Percentiles rank a stretch among this genome's conserved stretches.
These are phyloP conservation scores for Adrianichthys oophorus DNA, from an alignment of 2,797 vertebrate species.

Conservation along the genomic window DNA sequence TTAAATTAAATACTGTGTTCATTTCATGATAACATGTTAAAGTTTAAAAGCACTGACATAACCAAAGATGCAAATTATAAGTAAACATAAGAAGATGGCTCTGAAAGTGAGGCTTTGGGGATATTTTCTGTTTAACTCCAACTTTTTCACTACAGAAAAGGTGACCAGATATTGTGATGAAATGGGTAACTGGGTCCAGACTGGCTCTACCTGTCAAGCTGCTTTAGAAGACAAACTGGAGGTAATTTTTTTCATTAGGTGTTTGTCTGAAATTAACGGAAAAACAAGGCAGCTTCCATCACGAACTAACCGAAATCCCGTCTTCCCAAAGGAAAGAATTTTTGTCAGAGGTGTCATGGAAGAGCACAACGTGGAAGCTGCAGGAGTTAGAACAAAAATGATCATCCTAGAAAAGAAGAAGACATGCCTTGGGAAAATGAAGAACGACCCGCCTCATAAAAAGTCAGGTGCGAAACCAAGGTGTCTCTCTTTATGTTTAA, in stretches of 20 bases:
- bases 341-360: constrained; percentile 68
- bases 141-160: constrained; percentile 76
- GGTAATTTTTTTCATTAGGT: constrained; percentile 68
- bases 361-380: constrained; percentile 70
- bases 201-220: constrained; percentile 85
- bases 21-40: constrained; percentile 26
- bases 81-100: constrained; percentile 18
- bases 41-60: constrained; percentile 22
- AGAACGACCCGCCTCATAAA: constrained; percentile 78
- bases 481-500: too few species aligned
- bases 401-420: constrained; percentile 85
- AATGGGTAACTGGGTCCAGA: constrained; percentile 87
- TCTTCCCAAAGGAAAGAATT: constrained; percentile 62
- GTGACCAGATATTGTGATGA: constrained; percentile 90
- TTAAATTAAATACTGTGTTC: constrained; percentile 24
- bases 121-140: constrained; percentile 12
- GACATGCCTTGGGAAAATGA: constrained; percentile 89
- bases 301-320: not conserved
- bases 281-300: not conserved
- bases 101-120: constrained; percentile 8
- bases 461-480: constrained; percentile 81
- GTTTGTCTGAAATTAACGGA: constrained; percentile 10
- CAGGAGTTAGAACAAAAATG: constrained; percentile 62
- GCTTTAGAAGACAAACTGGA: constrained; percentile 82
- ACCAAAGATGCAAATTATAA: constrained; percentile 1